Evolutionary conservation across 1,140 invertebrate genomes (phyloP).

Genomic region (Drosophila parabipectinata): DNA sequence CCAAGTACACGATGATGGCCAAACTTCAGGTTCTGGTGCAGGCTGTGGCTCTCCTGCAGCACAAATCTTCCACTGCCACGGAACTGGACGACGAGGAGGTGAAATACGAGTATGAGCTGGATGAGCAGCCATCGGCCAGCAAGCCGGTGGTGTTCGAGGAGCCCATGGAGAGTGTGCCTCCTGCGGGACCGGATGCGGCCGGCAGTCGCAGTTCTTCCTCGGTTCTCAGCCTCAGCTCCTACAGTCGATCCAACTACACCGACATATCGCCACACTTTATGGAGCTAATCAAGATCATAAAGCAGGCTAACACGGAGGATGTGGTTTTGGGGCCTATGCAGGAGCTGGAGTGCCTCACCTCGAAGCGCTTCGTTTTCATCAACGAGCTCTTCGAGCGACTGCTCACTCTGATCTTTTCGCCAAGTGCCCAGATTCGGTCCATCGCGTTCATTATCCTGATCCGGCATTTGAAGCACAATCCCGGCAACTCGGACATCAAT

Average conservation of each 20-base stretch:
- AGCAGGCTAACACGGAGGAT: constrained; percentile 72
- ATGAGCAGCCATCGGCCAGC: constrained; percentile 50
- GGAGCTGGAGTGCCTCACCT: constrained; percentile 90
- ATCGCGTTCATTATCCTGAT: constrained; percentile 88
- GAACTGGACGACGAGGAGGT: constrained; percentile 76
- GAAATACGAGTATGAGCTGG: constrained; percentile 77
- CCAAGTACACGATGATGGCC: constrained; percentile 65
- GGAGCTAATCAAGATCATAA: constrained; percentile 76
- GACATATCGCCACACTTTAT: constrained; percentile 83
- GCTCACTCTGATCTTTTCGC: constrained; percentile 87
- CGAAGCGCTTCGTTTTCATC: constrained; percentile 88
- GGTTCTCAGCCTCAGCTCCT: constrained; percentile 54
- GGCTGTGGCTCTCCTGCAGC: constrained; percentile 72
- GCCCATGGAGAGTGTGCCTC: constrained; percentile 19
- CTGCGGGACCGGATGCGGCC: constrained; percentile 21
- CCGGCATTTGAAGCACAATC: constrained; percentile 88
- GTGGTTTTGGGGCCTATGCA: constrained; percentile 88
- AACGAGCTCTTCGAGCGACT: constrained; percentile 88
- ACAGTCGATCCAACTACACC: constrained; percentile 55
- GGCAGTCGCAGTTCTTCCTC: constrained; percentile 44
- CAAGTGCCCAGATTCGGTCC: constrained; percentile 87
- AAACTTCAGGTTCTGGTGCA: constrained; percentile 77
- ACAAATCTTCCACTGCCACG: constrained; percentile 54
- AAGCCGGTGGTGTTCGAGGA: constrained; percentile 47
- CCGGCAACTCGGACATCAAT: constrained; percentile 84